Base-by-base conservation (phyloP, 1,140 invertebrate genomes). In the Hyphantria cunea region DNA sequence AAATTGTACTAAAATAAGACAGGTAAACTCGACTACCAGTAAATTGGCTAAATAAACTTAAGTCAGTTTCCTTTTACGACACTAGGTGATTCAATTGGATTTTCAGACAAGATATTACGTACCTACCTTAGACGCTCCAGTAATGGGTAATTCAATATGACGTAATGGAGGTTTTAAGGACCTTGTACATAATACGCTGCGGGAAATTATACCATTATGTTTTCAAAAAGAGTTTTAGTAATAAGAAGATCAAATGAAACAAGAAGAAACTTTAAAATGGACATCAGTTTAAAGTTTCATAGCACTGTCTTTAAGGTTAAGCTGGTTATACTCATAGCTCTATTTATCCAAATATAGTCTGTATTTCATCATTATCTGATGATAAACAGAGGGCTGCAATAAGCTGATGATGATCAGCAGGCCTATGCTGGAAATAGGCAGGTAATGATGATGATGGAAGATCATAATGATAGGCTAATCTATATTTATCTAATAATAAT, bases 101-200 rank as follows among this genome's bases (percentile, higher is more conserved):
- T n/a, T n/a, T n/a, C 41, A 39, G 41, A 44, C 41, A 44, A n/a
- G 41, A 44, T 44, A 44, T 44, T 44, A 44, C 6, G 41, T 44
- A 13, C 12, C n/a, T 44, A 13, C 12, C n/a, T 13, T 13, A 44
- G 12, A 9, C 6, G 6, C 39, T n/a, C 39, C 6, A 41, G 39
- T 9, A 11, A 41, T n/a, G n/a, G n/a, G n/a, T n/a, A 44, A n/a
- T 3, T n/a, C 41, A n/a, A 44, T 44, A 44, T n/a, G 41, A 12
- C 41, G 11, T n/a, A 8, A 11, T 37, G 8, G 2, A 10, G 37
- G n/a, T 39, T 7, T 39, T 39, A 39, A 39, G 37, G 8, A 0
- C 0, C 8, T 39, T 39, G 37, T 9, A 39, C 37, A 10, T 39
- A 3, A 39, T n/a, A n/a, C n/a, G 37, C 7, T n/a, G 9, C 11